Conservation (phyloP, 2,888 invertebrate species). For the Harmothoe impar region DNA sequence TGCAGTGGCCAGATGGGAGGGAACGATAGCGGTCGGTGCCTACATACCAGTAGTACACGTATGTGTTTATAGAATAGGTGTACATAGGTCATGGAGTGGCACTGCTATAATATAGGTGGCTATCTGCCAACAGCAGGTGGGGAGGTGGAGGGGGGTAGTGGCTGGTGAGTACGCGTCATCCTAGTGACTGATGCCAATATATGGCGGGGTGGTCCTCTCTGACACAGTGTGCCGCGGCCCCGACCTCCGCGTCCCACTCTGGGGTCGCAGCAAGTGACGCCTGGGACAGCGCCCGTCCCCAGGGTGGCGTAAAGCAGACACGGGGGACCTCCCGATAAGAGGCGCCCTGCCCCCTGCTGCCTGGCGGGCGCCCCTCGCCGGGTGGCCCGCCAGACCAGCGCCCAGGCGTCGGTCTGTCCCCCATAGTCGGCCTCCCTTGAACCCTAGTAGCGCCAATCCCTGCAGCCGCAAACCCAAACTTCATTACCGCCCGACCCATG, state of each 20-base stretch:
- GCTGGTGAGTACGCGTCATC: no score
- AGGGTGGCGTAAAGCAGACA: not conserved
- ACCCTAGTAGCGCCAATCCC: not conserved
- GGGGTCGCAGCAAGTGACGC: not conserved
- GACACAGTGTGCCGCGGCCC: not conserved
- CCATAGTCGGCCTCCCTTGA: not conserved
- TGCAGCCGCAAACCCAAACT: slow-evolving; percentile 27
- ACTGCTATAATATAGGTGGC: no score
- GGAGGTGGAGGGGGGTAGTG: no score
- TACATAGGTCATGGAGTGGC: no score
- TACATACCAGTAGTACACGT: no score
- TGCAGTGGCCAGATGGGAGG: no score
- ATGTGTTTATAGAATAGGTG: no score
- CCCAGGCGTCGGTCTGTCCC: not conserved
- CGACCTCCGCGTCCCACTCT: not conserved
- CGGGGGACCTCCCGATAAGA: slow-evolving; percentile 41
- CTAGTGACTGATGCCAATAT: no score
- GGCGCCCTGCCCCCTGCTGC: not conserved
- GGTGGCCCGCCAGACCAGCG: slow-evolving; percentile 14
- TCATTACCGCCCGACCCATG: slow-evolving; percentile 35
- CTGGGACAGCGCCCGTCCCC: not conserved
- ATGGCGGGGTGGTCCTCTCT: not conserved
- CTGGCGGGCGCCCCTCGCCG: slow-evolving; percentile 29
- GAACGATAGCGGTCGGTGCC: no score
- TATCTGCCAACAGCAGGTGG: no score